These are phyloP conservation scores for Sitta carolinensis DNA, from an alignment of 2,797 vertebrate species.

Conservation along the genomic window DNA sequence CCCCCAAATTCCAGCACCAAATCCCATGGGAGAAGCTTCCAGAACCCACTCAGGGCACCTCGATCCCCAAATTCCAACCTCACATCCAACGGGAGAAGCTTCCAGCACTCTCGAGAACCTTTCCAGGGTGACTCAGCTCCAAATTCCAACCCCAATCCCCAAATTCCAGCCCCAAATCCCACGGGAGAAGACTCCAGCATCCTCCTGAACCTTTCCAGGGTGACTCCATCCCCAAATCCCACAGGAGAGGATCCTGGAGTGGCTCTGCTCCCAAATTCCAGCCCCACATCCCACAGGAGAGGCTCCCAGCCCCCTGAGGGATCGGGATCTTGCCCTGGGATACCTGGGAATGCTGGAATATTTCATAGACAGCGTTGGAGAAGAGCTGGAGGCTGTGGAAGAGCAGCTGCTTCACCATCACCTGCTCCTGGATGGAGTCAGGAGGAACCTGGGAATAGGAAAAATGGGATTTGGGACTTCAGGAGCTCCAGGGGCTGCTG, in stretches of 20 bases:
- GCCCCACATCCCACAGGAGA: neutral
- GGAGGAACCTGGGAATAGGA: neutral
- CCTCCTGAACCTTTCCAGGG: no score
- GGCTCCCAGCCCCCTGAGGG: neutral
- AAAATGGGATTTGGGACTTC: neutral
- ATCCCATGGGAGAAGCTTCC: neutral
- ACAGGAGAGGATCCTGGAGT: accelerated
- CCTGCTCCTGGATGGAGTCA: accelerated
- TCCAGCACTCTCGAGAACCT: no score
- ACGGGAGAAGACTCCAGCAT: no score
- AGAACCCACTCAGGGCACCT: no score
- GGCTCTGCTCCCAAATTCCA: neutral
- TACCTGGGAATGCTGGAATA: neutral
- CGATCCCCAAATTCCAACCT: no score
- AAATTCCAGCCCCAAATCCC: neutral
- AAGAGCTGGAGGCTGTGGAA: neutral
- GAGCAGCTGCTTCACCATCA: neutral
- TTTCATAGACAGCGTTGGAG: neutral
- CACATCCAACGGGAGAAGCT: no score
- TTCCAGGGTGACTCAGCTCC: no score
- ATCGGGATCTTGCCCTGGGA: neutral
- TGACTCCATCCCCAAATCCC: neutral
- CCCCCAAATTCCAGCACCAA: neutral
- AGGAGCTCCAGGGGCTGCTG: neutral
- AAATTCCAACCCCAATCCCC: neutral